These are phyloP conservation scores for Scaptomyza polygonia DNA, from an alignment of 2,888 invertebrate species.

Conservation along the genomic window DNA sequence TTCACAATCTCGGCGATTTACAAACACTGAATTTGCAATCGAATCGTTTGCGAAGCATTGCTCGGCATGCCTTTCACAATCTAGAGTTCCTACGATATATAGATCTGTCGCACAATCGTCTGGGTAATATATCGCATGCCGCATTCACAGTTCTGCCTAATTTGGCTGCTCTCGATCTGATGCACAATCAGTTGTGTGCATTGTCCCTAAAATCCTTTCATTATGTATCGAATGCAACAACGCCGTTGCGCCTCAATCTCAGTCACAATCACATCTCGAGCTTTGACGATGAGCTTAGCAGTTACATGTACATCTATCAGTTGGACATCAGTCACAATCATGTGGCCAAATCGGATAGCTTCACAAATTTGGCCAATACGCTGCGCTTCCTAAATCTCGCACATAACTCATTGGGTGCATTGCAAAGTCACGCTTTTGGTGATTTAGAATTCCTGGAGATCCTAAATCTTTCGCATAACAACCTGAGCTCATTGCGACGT, in stretches of 20 bases:
- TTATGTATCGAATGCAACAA: constrained; percentile 88
- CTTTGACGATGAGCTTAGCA: constrained; percentile 83
- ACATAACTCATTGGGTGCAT: constrained; percentile 89
- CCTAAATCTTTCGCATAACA: constrained; percentile 90
- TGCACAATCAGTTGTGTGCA: constrained; percentile 90
- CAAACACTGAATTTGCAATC: constrained; percentile 91
- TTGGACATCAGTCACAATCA: constrained; percentile 90
- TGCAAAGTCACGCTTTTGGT: constrained; percentile 91
- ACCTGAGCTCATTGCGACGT: constrained; percentile 89
- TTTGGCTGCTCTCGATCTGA: constrained; percentile 91
- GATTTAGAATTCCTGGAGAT: constrained; percentile 89
- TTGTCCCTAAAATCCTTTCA: constrained; percentile 89
- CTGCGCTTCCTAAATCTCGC: constrained; percentile 89
- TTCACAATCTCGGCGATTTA: constrained; percentile 89
- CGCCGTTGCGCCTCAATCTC: constrained; percentile 90
- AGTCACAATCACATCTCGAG: constrained; percentile 87
- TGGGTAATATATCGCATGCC: constrained; percentile 89
- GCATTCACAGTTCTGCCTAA: constrained; percentile 91
- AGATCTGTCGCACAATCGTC: constrained; percentile 92
- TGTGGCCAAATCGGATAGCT: constrained; percentile 88
- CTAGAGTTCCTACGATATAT: constrained; percentile 92
- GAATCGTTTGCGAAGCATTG: constrained; percentile 90
- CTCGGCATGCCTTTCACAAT: constrained; percentile 90
- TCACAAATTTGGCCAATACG: constrained; percentile 87
- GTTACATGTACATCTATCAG: constrained; percentile 87